These are phyloP conservation scores for Catharus minimus DNA, from an alignment of 2,113 vertebrate genomes.

Conservation along the genomic window DNA sequence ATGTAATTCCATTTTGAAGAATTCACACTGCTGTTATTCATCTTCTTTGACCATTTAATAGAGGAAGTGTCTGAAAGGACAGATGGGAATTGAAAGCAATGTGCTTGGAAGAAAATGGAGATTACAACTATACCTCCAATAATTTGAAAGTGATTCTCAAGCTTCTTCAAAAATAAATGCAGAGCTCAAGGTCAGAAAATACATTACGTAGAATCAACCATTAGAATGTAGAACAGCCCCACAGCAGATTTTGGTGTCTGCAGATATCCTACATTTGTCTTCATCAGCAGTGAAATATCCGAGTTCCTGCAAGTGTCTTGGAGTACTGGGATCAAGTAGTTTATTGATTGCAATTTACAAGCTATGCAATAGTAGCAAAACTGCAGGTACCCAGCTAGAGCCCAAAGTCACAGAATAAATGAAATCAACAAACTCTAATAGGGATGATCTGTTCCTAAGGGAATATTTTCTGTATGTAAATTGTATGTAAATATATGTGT, in stretches of 20 bases:
- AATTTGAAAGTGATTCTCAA: conserved; percentile 69
- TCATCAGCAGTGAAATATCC: conserved; percentile 12
- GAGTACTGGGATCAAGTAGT: conserved; percentile 22
- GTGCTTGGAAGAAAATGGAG: conserved; percentile 64
- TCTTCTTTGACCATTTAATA: conserved; percentile 70
- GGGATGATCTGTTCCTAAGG: background rate
- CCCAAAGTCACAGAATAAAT: background rate
- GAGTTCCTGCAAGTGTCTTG: conserved; percentile 35
- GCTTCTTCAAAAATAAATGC: conserved; percentile 70
- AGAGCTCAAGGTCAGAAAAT: conserved; percentile 70
- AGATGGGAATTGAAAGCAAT: conserved; percentile 67
- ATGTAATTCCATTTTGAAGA: conserved; percentile 38
- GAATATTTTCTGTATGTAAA: background rate
- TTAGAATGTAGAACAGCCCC: conserved; percentile 53
- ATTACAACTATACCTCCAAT: conserved; percentile 66
- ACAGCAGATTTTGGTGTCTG: conserved; percentile 38
- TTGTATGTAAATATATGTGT: background rate
- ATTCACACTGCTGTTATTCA: conserved; percentile 47
- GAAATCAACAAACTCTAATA: background rate
- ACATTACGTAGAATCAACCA: conserved; percentile 53
- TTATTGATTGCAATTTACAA: conserved; percentile 29
- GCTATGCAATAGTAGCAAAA: background rate
- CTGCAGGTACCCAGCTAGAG: background rate
- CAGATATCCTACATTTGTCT: conserved; percentile 52
- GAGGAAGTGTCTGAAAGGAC: conserved; percentile 46